Evolutionary conservation across 1,140 invertebrate genomes (phyloP), one percentile per base, ranked within the genome.

Genomic region (Cepaea nemoralis): DNA sequence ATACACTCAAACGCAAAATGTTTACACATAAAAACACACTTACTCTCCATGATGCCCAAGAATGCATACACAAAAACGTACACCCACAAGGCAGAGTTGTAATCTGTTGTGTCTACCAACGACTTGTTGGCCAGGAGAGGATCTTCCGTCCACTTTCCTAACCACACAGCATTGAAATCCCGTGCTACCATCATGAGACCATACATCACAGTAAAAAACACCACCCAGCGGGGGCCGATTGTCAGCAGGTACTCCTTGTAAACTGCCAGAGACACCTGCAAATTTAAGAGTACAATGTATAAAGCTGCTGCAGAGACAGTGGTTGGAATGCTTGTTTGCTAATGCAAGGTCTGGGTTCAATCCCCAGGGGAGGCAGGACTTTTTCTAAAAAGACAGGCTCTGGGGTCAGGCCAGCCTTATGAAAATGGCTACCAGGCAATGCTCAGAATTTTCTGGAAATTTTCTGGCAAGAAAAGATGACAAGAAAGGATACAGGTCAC

Each of bases 61-160:
- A 31, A 31, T 22, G 59, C n/a, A 31, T 31, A 63, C 16, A 63
- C n/a, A 31, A 6, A 31, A 19, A 63, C 33, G 16, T 63, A 63
- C 59, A 63, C 33, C 59, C 59, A 63, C 59, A 63, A 31, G n/a
- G 59, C 33, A 3, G 59, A 63, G 1, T 19, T 63, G 59, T 63
- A 63, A 40, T 59, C 42, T 50, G 39, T 55, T 67, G 59, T 50
- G 59, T 63, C 22, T 1, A 63, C n/a, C 22, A 84, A 77, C 22
- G 50, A 59, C 35, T 35, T 59, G 71, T 87, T 84, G 22, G 82
- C 75, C 16, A 88, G 75, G 24, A 81, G 42, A 3, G 76, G 75
- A 70, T 88, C 87, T 77, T 85, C 86, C 10, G 87, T 86, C 87
- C 87, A 88, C 39, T 81, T 87, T 31, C 69, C 69, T 40, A 70